Evolutionary conservation across 2,113 vertebrate genomes (phyloP).

Genomic region (Speoplatyrhinus poulsoni): DNA sequence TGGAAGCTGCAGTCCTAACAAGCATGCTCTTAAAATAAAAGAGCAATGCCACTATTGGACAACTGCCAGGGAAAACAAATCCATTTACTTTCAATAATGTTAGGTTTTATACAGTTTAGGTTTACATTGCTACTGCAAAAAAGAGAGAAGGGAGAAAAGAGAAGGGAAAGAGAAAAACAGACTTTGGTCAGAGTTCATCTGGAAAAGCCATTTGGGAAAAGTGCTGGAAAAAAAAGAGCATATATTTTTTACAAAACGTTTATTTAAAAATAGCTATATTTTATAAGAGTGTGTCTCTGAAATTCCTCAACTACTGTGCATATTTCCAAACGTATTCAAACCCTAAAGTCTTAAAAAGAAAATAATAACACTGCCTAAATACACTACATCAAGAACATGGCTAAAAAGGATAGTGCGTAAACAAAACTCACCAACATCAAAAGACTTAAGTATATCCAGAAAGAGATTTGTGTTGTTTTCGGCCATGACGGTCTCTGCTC

Average conservation of each 20-base stretch:
- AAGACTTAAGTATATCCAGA: constrained; percentile 72
- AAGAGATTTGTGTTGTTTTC: constrained; percentile 77
- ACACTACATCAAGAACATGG: constrained; percentile 38
- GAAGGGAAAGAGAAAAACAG: constrained; percentile 49
- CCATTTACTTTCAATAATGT: constrained; percentile 41
- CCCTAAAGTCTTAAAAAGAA: constrained; percentile 21
- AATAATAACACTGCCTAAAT: constrained; percentile 24
- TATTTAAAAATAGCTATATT: constrained; percentile 11
- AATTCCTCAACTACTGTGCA: constrained; percentile 1
- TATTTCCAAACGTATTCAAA: constrained; percentile 22
- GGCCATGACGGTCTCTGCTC: constrained; percentile 83
- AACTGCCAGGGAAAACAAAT: constrained; percentile 59
- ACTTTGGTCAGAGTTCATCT: constrained; percentile 59
- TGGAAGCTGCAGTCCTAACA: constrained; percentile 24
- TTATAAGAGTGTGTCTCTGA: constrained; percentile 1
- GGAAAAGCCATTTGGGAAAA: constrained; percentile 66
- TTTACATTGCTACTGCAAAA: constrained; percentile 17
- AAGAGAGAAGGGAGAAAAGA: neutral
- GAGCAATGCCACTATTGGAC: constrained; percentile 36
- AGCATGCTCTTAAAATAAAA: constrained; percentile 26
- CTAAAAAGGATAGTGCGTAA: constrained; percentile 26
- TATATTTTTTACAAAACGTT: constrained; percentile 4
- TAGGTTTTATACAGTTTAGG: constrained; percentile 22
- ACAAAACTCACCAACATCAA: constrained; percentile 75
- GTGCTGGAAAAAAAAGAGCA: constrained; percentile 26